phyloP scores from a whole-genome alignment of 2,888 invertebrate species.

The Orthosia gothica region DNA sequence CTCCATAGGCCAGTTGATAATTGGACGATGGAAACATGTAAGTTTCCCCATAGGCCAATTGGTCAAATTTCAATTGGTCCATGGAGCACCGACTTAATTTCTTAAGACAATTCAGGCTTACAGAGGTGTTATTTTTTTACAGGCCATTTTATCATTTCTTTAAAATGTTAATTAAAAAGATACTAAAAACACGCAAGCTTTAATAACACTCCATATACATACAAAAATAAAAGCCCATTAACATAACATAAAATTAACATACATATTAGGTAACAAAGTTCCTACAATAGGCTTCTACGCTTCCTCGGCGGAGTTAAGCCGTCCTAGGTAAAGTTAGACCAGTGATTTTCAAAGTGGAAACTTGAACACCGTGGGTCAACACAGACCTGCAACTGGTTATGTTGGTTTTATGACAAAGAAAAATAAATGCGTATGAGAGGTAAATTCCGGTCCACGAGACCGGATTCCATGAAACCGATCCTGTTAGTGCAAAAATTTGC shows the following conservation, averaged over 20 bases:
- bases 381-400: not conserved
- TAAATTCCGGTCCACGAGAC: not conserved
- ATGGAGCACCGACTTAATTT: too few relatives aligned
- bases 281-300: conserved; percentile 42
- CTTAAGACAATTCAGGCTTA: not conserved
- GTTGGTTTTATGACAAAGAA: not conserved
- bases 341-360: not conserved
- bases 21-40: too few relatives aligned
- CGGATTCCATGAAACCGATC: not conserved
- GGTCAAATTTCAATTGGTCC: too few relatives aligned
- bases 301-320: conserved; percentile 23
- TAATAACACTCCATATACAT: conserved; percentile 4
- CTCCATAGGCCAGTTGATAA: too few relatives aligned
- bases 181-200: conserved; percentile 24
- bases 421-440: not conserved
- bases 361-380: not conserved
- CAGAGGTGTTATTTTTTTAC: not conserved
- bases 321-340: conserved; percentile 51
- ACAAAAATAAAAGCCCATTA: conserved; percentile 28
- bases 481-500: not conserved
- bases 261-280: conserved; percentile 64
- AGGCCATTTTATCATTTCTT: not conserved
- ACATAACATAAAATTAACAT: conserved; percentile 62
- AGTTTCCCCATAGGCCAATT: too few relatives aligned
- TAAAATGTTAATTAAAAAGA: not conserved